Conservation (phyloP, 2,888 invertebrate genomes). For the Dryadula phaetusa region DNA sequence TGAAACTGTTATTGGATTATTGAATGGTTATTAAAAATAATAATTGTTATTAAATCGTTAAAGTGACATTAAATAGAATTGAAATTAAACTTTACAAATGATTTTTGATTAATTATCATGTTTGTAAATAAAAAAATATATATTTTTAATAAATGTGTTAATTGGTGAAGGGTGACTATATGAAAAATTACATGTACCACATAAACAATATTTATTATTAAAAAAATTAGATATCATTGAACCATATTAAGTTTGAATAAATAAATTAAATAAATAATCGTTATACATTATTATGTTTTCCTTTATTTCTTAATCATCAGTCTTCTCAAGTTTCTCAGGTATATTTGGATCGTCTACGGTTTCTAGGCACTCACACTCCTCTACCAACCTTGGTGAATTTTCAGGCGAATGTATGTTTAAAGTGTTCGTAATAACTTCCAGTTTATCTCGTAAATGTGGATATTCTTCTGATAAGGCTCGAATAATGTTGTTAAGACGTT, state of each 20-base stretch:
- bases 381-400: slow-evolving; percentile 59
- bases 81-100: too few relatives aligned
- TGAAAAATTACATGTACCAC: background rate
- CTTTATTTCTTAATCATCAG: slow-evolving; percentile 18
- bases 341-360: slow-evolving; percentile 17
- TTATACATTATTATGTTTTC: slow-evolving; percentile 40
- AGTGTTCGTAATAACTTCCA: slow-evolving; percentile 75
- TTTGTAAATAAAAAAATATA: background rate
- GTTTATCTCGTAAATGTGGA: slow-evolving; percentile 80
- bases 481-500: slow-evolving; percentile 83
- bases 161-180: slow-evolving; percentile 6
- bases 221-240: slow-evolving; percentile 1
- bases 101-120: too few relatives aligned
- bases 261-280: slow-evolving; percentile 12
- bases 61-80: too few relatives aligned
- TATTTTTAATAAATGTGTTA: background rate
- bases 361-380: slow-evolving; percentile 46
- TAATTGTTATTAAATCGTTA: too few relatives aligned
- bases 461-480: slow-evolving; percentile 85
- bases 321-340: slow-evolving; percentile 35
- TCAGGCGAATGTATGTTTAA: slow-evolving; percentile 71
- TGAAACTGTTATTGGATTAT: too few relatives aligned
- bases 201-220: slow-evolving; percentile 7
- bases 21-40: too few relatives aligned
- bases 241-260: slow-evolving; percentile 35